A percentile compares a stretch with the other conserved stretches of the same genome.
These are phyloP conservation scores for Melikaiella ostensackeni DNA, from an alignment of 2,888 invertebrate species.

Conservation along the genomic window DNA sequence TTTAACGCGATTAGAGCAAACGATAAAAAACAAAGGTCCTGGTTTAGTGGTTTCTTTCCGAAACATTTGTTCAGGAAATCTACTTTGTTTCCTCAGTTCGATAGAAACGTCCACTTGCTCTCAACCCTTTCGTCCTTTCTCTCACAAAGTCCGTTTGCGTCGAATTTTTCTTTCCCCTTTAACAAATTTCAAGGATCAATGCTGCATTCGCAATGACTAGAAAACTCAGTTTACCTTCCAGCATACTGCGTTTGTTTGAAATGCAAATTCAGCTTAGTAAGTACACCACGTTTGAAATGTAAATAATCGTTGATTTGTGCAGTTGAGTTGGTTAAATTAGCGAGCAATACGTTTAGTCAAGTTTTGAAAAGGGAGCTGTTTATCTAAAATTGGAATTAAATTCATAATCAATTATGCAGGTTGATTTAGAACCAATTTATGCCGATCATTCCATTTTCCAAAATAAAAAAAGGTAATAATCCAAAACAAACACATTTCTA, in stretches of 20 bases:
- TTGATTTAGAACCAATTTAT: no score
- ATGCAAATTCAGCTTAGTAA: constrained; percentile 27
- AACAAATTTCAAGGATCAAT: constrained; percentile 31
- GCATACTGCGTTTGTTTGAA: constrained; percentile 25
- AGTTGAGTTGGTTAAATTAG: constrained; percentile 13
- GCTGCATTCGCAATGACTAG: constrained; percentile 31
- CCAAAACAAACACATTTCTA: no score
- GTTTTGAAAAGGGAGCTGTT: no score
- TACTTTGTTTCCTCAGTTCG: constrained; percentile 37
- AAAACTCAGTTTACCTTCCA: constrained; percentile 25
- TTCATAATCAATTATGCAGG: no score
- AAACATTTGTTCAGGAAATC: constrained; percentile 39
- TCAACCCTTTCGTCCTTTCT: constrained; percentile 5
- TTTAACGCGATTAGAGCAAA: constrained; percentile 65
- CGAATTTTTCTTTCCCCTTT: constrained; percentile 32
- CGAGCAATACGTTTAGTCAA: neutral
- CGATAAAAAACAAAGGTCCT: constrained; percentile 26
- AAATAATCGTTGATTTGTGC: constrained; percentile 28
- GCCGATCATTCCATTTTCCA: no score
- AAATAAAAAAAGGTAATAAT: no score
- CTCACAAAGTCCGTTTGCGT: constrained; percentile 17
- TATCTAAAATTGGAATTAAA: no score
- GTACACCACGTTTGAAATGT: constrained; percentile 29
- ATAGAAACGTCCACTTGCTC: constrained; percentile 35
- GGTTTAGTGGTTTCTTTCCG: constrained; percentile 26